A percentile compares a stretch with the other conserved stretches of the same genome.
phyloP scores from a whole-genome alignment of 2,797 vertebrate genomes.

The Lacerta bilineata region DNA sequence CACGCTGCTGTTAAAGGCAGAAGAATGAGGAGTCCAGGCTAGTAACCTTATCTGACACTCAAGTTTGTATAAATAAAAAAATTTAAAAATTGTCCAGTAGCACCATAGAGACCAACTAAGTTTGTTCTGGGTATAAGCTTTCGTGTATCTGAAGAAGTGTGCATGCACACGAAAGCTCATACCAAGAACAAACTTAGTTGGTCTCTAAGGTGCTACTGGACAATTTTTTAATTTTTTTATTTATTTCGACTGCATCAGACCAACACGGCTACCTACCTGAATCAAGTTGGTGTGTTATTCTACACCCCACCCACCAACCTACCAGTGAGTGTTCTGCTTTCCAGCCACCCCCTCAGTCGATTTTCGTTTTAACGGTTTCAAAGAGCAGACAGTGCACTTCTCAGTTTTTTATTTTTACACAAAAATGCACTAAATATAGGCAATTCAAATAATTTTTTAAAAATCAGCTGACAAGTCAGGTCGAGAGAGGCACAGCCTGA shows the following conservation, averaged over 20 bases:
- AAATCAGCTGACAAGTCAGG: not conserved
- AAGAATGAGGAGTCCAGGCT: not conserved
- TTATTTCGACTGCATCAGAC: too few species aligned
- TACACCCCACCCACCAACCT: not conserved
- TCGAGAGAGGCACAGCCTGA: too few species aligned
- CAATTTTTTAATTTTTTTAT: too few species aligned
- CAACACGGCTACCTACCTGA: too few species aligned
- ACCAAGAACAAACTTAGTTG: too few species aligned
- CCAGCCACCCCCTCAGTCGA: not conserved
- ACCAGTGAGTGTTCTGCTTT: not conserved
- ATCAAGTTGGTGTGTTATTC: not conserved
- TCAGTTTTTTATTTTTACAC: not conserved
- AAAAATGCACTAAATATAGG: not conserved
- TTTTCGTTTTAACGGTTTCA: not conserved
- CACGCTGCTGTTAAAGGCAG: not conserved
- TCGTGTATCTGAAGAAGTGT: too few species aligned
- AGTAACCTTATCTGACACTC: not conserved
- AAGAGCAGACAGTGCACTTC: not conserved
- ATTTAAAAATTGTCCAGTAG: too few species aligned
- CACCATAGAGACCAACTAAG: too few species aligned
- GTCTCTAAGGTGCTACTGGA: too few species aligned
- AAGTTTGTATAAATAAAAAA: too few species aligned
- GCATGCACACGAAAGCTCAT: too few species aligned
- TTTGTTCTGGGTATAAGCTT: too few species aligned
- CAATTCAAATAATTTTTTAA: not conserved